Base-by-base conservation (phyloP, 2,113 vertebrate species). In the Platysteira castanea region DNA sequence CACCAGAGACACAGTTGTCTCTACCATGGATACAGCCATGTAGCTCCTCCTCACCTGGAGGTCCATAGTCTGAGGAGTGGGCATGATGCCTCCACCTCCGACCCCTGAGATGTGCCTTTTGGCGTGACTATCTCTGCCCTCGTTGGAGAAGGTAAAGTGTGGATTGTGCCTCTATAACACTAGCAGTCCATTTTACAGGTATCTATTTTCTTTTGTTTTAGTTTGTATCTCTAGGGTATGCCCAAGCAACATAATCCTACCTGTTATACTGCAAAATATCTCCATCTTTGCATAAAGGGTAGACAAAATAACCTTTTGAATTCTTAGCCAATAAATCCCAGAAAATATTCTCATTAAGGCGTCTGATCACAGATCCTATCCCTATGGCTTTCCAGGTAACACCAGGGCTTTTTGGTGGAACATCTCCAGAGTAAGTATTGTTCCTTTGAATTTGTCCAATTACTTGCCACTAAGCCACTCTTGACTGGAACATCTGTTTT, bases 1-100 rank as follows among this genome's bases (percentile, higher is more conserved):
- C n/a, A 56, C 44, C 0, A 3, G 27, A 5, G 13, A 42, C 33
- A 4, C 27, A 33, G n/a, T 23, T 35, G 1, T n/a, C 39, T 53
- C 19, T 39, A 15, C 20, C 8, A 14, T 52, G 41, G 60, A 88
- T 44, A 68, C 19, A 63, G 16, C 24, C 9, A 1, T 8, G 1
- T 6, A 39, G n/a, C 13, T 91, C 44, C 49, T 83, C 20, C 63
- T 81, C 31, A 7, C 14, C n/a, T 6, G 4, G 24, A 4, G 5
- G 27, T 56, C 33, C 5, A 4, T 1, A 30, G 37, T 7, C 19
- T 16, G 28, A 47, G 49, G 24, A 11, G 33, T 20, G 10, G 30
- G 47, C 11, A 8, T 54, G 35, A 42, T 63, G 61, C 46, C 21
- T 61, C 50, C 20, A 13, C 19, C 47, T 71, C 23, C 33, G 26